Evolutionary conservation across 2,113 vertebrate genomes (phyloP).

Genomic region (Mustela lutreola): DNA sequence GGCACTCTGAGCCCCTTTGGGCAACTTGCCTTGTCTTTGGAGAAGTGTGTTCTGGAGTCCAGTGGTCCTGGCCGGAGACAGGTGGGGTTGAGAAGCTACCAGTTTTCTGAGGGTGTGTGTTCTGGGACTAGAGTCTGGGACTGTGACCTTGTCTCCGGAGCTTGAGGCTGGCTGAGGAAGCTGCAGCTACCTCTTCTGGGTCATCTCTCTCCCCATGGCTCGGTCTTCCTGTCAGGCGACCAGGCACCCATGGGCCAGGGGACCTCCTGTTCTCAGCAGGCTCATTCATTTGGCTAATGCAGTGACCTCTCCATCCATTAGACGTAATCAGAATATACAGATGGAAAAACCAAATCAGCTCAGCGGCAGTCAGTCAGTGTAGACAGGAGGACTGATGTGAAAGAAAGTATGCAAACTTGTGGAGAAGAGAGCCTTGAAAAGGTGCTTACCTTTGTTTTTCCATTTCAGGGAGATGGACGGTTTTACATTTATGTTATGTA

Average conservation of each 20-base stretch:
- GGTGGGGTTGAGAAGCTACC: accelerated
- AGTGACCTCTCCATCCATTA: neutral
- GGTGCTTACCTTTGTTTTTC: neutral
- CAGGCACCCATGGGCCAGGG: neutral
- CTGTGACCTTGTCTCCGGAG: neutral
- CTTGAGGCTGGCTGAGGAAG: neutral
- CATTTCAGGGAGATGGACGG: accelerated
- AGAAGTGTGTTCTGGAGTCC: neutral
- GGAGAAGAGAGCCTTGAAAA: neutral
- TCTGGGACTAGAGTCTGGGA: neutral
- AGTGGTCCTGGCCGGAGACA: neutral
- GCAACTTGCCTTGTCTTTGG: neutral
- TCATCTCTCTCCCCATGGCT: neutral
- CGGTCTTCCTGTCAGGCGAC: neutral
- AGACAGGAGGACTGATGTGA: neutral
- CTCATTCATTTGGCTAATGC: neutral
- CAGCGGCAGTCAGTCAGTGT: neutral
- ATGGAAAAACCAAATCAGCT: neutral
- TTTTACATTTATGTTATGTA: neutral
- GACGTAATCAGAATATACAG: neutral
- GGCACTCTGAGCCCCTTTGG: neutral
- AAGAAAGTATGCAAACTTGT: neutral
- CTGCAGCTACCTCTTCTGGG: accelerated
- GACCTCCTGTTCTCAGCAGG: neutral
- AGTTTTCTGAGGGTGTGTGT: neutral